Percentiles rank a stretch among this genome's conserved stretches.
These are phyloP conservation scores for Hippopotamyrus pictus DNA, from an alignment of 2,797 vertebrate genomes.

Conservation along the genomic window DNA sequence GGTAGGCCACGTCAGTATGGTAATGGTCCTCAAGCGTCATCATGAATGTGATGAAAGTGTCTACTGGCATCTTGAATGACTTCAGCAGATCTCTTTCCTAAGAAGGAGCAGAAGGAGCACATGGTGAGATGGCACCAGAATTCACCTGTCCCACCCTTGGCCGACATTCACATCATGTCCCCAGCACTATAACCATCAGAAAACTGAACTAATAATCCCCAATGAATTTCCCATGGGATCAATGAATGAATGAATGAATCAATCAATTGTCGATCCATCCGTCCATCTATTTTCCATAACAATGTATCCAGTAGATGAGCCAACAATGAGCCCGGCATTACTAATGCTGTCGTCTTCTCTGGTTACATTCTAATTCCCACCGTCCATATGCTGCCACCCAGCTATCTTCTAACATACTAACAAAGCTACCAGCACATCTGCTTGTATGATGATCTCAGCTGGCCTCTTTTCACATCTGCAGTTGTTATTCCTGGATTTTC, in stretches of 20 bases:
- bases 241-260: not conserved
- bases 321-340: not conserved
- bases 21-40: conserved; percentile 88
- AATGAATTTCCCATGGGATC: not conserved
- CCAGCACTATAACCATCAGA: not conserved
- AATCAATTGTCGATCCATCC: not conserved
- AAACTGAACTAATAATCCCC: not conserved
- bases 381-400: not conserved
- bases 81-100: conserved; percentile 86
- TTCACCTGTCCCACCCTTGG: not conserved
- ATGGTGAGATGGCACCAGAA: not conserved
- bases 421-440: not conserved
- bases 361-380: not conserved
- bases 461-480: not conserved
- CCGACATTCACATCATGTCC: not conserved
- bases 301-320: not conserved
- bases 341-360: not conserved
- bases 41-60: conserved; percentile 82
- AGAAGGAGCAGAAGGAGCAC: not conserved
- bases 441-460: not conserved
- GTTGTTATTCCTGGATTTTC: not conserved
- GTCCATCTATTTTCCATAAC: not conserved
- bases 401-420: not conserved
- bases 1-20: conserved; percentile 77
- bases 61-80: conserved; percentile 78